These are phyloP conservation scores for Hephaestus fuliginosus DNA, from an alignment of 2,797 vertebrate species.

Conservation along the genomic window DNA sequence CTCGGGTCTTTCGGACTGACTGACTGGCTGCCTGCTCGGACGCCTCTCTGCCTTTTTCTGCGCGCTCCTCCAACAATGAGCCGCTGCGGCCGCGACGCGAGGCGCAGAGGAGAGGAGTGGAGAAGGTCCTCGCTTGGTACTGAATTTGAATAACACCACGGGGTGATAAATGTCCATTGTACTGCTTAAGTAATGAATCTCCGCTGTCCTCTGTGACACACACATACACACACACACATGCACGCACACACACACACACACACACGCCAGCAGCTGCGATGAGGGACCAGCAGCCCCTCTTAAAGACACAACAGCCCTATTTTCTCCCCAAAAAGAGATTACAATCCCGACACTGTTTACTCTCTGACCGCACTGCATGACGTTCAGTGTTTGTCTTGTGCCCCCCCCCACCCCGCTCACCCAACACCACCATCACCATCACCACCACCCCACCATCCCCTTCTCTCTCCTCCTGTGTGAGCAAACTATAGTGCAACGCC, in stretches of 20 bases:
- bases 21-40: constrained; percentile 59
- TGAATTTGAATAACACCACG: constrained; percentile 99
- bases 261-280: constrained; percentile 94
- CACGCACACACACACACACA: constrained; percentile 66
- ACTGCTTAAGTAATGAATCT: constrained; percentile 99
- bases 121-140: constrained; percentile 98
- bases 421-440: too few relatives aligned
- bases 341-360: constrained; percentile 89
- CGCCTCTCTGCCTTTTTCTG: constrained; percentile 88
- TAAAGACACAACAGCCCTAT: constrained; percentile 96
- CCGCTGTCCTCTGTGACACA: constrained; percentile 93
- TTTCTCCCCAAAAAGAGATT: constrained; percentile 84
- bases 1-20: constrained; percentile 79
- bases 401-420: not conserved
- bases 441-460: too few relatives aligned
- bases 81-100: constrained; percentile 90
- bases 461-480: constrained; percentile 67
- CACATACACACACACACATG: constrained; percentile 76
- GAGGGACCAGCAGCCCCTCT: constrained; percentile 94
- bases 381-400: constrained; percentile 82
- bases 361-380: constrained; percentile 86
- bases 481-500: constrained; percentile 84
- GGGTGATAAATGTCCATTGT: constrained; percentile 99
- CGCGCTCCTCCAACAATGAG: constrained; percentile 91
- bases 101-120: constrained; percentile 87